Evolutionary conservation across 2,113 vertebrate species (phyloP).

Genomic region (Choloepus hoffmanni): DNA sequence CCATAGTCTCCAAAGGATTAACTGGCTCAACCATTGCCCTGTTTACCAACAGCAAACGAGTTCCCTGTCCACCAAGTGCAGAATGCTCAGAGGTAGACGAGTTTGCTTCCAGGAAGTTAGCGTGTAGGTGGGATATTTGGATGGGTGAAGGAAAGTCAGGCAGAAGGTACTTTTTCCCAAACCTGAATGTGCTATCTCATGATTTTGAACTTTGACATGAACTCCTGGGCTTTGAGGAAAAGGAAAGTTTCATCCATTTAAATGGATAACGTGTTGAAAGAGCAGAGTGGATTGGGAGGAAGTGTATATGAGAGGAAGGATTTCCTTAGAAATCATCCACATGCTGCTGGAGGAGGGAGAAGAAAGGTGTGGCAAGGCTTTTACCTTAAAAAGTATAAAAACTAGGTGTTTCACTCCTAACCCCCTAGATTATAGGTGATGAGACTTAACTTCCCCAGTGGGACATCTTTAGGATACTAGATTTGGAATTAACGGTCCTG

Average conservation of each 20-base stretch:
- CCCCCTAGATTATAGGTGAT: not conserved
- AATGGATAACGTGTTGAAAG: conserved; percentile 33
- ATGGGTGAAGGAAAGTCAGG: conserved; percentile 74
- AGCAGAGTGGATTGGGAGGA: not conserved
- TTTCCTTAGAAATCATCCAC: not conserved
- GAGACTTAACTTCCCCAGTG: conserved; percentile 78
- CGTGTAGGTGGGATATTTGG: conserved; percentile 76
- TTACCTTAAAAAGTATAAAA: not conserved
- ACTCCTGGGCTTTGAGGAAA: conserved; percentile 50
- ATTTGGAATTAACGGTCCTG: conserved; percentile 82
- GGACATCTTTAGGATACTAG: conserved; percentile 80
- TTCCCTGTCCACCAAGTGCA: conserved; percentile 45
- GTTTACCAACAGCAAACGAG: conserved; percentile 66
- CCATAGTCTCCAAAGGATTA: conserved; percentile 31
- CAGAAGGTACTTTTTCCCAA: conserved; percentile 65
- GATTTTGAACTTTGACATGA: conserved; percentile 65
- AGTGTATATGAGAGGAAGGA: not conserved
- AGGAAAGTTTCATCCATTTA: conserved; percentile 61
- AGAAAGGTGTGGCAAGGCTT: not conserved
- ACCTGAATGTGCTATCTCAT: conserved; percentile 62
- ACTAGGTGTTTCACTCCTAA: not conserved
- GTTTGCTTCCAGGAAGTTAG: conserved; percentile 82
- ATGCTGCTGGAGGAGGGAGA: not conserved
- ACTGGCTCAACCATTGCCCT: conserved; percentile 38
- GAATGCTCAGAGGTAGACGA: conserved; percentile 65